Percentiles rank a stretch among this genome's conserved stretches.
Evolutionary conservation across 2,888 invertebrate genomes (phyloP).

Genomic region (Drepanosiphum platanoidis): DNA sequence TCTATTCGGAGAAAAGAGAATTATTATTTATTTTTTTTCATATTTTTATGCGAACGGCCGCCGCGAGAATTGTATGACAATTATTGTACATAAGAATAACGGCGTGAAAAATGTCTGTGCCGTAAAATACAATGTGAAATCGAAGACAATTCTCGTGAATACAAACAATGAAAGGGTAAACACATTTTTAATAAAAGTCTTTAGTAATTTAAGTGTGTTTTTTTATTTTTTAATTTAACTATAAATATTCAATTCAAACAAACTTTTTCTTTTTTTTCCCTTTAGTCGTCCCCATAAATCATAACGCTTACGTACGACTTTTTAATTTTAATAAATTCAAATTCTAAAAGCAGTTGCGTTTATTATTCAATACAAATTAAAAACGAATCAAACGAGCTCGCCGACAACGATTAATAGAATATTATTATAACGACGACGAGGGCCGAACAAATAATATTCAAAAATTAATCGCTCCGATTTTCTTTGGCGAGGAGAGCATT

Average conservation of each 20-base stretch:
- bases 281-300: no score
- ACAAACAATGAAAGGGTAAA: slow-evolving; percentile 15
- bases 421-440: no score
- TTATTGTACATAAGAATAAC: slow-evolving; percentile 1
- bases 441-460: background rate
- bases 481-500: background rate
- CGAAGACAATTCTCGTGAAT: background rate
- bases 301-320: no score
- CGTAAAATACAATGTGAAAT: background rate
- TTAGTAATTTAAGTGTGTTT: background rate
- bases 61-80: background rate
- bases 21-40: background rate
- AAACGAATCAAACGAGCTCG: background rate
- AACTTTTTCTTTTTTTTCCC: no score
- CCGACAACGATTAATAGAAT: no score
- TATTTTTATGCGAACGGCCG: background rate
- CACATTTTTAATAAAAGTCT: background rate
- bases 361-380: background rate
- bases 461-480: background rate
- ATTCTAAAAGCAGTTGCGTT: background rate
- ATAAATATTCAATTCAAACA: no score
- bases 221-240: background rate
- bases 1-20: background rate
- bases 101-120: background rate
- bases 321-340: background rate